Conservation (phyloP, 23 tunicate species). For the Ciona savignyi region DNA sequence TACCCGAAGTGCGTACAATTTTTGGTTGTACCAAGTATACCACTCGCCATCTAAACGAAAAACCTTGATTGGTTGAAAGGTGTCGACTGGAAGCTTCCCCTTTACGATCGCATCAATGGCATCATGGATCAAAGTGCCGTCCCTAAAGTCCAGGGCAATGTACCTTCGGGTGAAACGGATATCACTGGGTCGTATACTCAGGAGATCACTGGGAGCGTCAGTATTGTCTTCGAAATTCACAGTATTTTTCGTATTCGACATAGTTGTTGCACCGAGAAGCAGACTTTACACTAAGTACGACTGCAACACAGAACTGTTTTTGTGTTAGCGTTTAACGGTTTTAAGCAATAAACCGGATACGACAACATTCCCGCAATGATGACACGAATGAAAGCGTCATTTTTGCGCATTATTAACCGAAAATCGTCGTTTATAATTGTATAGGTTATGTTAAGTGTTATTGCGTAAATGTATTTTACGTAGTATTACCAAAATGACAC, state of each 20-base stretch:
- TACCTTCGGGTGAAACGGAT: constrained; percentile 30
- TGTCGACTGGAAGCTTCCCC: constrained; percentile 5
- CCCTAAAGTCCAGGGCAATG: constrained; percentile 24
- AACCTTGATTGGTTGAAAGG: constrained; percentile 18
- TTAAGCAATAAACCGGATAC: no score
- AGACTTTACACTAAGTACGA: neutral
- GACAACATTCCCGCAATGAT: no score
- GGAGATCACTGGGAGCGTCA: neutral
- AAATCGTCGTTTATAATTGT: no score
- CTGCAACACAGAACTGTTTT: no score
- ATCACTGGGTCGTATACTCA: constrained; percentile 25
- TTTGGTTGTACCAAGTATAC: constrained; percentile 43
- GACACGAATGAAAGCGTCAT: no score
- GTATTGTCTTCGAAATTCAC: neutral
- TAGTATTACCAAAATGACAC: no score
- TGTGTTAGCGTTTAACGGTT: no score
- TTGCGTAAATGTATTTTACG: no score
- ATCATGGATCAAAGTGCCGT: constrained; percentile 8
- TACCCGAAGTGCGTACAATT: constrained; percentile 11
- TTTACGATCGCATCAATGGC: constrained; percentile 10
- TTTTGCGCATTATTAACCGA: no score
- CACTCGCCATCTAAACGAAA: constrained; percentile 11
- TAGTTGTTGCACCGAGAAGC: neutral
- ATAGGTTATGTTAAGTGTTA: no score
- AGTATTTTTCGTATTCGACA: neutral